Percentiles rank a stretch among this genome's conserved stretches.
These are phyloP conservation scores for Falco novaeseelandiae DNA, from an alignment of 2,797 vertebrate species.

Conservation along the genomic window DNA sequence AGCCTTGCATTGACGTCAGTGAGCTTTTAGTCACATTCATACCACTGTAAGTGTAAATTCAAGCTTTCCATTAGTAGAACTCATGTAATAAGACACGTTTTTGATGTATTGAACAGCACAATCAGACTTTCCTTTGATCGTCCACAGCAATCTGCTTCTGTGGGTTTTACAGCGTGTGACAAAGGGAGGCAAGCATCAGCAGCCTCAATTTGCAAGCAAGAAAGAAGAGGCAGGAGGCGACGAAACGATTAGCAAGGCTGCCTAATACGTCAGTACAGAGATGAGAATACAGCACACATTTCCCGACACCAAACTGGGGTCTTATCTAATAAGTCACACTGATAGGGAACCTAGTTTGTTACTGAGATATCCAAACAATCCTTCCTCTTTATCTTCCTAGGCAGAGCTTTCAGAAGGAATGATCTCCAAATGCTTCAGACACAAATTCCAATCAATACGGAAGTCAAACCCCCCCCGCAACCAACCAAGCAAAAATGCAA, in stretches of 20 bases:
- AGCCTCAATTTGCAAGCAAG: slow-evolving; percentile 9
- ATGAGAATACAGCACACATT: not conserved
- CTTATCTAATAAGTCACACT: not conserved
- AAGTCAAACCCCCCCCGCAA: not conserved
- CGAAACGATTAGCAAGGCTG: not conserved
- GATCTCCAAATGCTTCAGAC: not conserved
- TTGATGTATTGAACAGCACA: slow-evolving; percentile 1
- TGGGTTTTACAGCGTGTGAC: not conserved
- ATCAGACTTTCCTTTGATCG: slow-evolving; percentile 45
- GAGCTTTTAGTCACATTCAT: slow-evolving; percentile 25
- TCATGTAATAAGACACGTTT: slow-evolving; percentile 39
- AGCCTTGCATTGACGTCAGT: slow-evolving; percentile 37
- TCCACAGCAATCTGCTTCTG: not conserved
- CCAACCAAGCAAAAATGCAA: not conserved
- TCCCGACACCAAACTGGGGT: not conserved
- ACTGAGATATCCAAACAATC: not conserved
- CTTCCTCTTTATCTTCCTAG: not conserved
- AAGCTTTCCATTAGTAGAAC: slow-evolving; percentile 21
- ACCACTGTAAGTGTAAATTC: slow-evolving; percentile 44
- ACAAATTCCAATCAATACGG: not conserved
- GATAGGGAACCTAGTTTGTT: not conserved
- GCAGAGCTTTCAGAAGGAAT: not conserved
- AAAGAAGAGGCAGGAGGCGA: slow-evolving; percentile 9
- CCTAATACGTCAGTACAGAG: not conserved
- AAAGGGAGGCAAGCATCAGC: not conserved